Evolutionary conservation across 35 echinoderm and acorn worm genomes (phyloP).

Genomic region (Anneissia japonica): DNA sequence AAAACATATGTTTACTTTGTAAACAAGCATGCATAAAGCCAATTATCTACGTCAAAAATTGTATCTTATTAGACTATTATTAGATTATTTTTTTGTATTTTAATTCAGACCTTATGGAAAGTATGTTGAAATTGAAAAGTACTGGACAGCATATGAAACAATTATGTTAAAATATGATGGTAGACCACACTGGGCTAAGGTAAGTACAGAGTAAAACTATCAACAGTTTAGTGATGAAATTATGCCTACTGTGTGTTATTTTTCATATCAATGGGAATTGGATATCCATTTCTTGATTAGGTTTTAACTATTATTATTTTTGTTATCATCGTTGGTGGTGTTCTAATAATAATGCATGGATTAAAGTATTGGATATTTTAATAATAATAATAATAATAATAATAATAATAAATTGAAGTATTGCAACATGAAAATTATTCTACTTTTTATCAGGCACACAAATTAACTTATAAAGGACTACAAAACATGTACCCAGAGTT

Average conservation of each 20-base stretch:
- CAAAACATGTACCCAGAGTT: slow-evolving; percentile 8
- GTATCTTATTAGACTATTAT: background rate
- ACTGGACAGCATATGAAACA: slow-evolving; percentile 69
- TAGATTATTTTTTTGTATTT: background rate
- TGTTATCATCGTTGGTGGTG: no score
- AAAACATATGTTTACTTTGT: background rate
- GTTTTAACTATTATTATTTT: no score
- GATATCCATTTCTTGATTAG: no score
- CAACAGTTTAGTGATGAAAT: background rate
- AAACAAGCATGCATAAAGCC: background rate
- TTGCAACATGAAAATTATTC: no score
- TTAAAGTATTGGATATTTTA: no score
- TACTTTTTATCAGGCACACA: slow-evolving; percentile 9
- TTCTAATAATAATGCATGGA: no score
- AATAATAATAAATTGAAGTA: no score
- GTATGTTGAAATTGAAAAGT: slow-evolving; percentile 26
- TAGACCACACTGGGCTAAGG: slow-evolving; percentile 92
- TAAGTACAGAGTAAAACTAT: background rate
- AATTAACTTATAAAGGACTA: background rate
- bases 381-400: no score
- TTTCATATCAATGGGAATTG: no score
- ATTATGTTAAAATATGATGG: slow-evolving; percentile 62
- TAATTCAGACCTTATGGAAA: slow-evolving; percentile 72
- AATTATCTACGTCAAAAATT: background rate
- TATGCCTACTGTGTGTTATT: no score